Conservation (phyloP, 2,888 invertebrate species). For the Willowsia nigromaculata region DNA sequence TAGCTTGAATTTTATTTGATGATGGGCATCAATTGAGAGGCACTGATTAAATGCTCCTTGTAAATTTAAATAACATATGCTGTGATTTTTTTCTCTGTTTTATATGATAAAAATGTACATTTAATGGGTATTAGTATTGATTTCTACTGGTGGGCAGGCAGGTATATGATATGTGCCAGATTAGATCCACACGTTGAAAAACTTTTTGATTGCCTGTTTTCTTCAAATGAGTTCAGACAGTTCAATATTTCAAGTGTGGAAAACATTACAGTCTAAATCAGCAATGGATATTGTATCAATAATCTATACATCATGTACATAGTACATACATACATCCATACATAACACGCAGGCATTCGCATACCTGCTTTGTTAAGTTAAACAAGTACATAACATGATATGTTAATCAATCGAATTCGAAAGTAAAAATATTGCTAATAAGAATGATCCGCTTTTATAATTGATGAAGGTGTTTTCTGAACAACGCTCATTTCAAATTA, state of each 20-base stretch:
- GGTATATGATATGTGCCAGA: not conserved
- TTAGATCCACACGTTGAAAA: too few species aligned
- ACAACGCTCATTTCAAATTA: not conserved
- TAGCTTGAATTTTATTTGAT: not conserved
- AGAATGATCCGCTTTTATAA: not conserved
- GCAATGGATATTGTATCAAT: too few species aligned
- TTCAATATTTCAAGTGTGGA: too few species aligned
- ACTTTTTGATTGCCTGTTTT: too few species aligned
- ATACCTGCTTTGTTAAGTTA: not conserved
- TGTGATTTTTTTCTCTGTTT: not conserved
- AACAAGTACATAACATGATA: not conserved
- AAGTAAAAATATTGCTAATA: constrained; percentile 10
- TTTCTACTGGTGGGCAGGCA: not conserved
- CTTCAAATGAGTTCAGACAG: too few species aligned
- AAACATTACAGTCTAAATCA: too few species aligned
- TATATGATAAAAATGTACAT: not conserved
- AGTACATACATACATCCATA: not conserved
- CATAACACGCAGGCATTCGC: not conserved
- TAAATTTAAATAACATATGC: constrained; percentile 16
- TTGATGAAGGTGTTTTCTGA: not conserved
- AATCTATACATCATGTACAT: too few species aligned
- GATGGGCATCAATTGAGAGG: not conserved
- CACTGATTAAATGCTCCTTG: not conserved
- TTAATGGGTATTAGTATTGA: constrained; percentile 1
- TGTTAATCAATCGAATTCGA: constrained; percentile 6